Percentiles rank a stretch among this genome's conserved stretches.
Conservation (phyloP, 2,113 vertebrate genomes). For the Marmota monax region DNA sequence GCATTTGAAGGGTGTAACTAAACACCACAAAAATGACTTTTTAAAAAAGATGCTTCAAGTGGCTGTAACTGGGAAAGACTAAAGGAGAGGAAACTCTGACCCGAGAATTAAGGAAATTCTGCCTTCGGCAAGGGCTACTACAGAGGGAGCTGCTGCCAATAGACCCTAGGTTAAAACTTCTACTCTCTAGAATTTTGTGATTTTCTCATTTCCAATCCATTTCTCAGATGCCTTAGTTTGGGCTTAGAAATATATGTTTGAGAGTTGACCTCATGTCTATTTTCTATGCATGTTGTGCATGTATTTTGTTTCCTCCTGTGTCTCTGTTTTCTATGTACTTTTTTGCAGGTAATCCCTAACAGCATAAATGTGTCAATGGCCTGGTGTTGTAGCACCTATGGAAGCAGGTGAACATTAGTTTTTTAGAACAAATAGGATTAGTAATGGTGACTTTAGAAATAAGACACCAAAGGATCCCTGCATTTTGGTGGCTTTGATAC, state of each 20-base stretch:
- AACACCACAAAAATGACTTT: constrained; percentile 55
- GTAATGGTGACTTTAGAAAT: not conserved
- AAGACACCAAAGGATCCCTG: constrained; percentile 19
- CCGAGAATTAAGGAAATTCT: not conserved
- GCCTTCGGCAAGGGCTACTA: constrained; percentile 7
- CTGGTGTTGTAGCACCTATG: not conserved
- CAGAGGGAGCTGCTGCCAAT: not conserved
- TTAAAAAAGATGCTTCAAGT: constrained; percentile 56
- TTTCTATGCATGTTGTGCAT: not conserved
- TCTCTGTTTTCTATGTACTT: not conserved
- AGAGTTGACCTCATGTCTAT: not conserved
- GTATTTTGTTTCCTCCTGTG: not conserved
- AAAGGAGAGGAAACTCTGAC: constrained; percentile 23
- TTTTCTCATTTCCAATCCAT: not conserved
- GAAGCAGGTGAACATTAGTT: not conserved
- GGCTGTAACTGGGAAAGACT: constrained; percentile 53
- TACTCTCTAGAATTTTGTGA: not conserved
- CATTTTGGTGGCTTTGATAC: not conserved
- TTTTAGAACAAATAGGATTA: not conserved
- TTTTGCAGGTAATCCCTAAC: not conserved
- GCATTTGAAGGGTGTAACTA: constrained; percentile 68
- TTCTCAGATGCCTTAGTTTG: constrained; percentile 11
- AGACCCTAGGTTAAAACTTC: not conserved
- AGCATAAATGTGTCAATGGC: not conserved
- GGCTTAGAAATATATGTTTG: constrained; percentile 5